Percentiles rank a stretch among this genome's conserved stretches.
phyloP scores from a whole-genome alignment of 2,888 invertebrate genomes.

The Orchestes rusci region DNA sequence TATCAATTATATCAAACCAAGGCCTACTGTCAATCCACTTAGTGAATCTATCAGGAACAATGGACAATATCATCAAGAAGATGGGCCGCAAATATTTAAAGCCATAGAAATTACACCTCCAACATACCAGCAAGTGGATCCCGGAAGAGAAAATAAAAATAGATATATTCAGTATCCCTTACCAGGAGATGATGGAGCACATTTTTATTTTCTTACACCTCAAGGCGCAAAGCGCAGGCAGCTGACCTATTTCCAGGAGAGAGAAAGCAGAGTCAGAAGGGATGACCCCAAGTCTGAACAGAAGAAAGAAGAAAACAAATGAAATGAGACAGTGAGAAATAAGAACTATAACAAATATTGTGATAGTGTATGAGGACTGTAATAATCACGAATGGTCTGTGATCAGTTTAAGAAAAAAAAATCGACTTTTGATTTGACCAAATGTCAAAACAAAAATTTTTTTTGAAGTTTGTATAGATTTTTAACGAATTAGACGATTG shows the following conservation, averaged over 20 bases:
- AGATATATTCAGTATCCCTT: constrained; percentile 65
- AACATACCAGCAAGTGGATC: constrained; percentile 31
- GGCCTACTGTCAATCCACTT: constrained; percentile 60
- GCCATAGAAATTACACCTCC: constrained; percentile 32
- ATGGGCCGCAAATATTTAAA: constrained; percentile 35
- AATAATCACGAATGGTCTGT: constrained; percentile 21
- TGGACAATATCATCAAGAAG: constrained; percentile 26
- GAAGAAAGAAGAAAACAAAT: constrained; percentile 5
- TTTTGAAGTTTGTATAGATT: too few species aligned
- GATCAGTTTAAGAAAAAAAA: too few species aligned
- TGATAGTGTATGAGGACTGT: too few species aligned
- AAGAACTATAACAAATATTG: too few species aligned
- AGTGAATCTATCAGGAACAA: constrained; percentile 42
- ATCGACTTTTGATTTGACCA: too few species aligned
- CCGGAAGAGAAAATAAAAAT: constrained; percentile 38
- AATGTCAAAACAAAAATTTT: too few species aligned
- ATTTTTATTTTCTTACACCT: constrained; percentile 72
- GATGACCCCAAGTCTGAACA: neutral
- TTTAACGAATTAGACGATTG: too few species aligned
- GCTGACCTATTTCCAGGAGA: constrained; percentile 37
- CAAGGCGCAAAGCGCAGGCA: constrained; percentile 48
- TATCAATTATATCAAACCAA: constrained; percentile 63
- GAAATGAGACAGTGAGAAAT: neutral
- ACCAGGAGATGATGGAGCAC: constrained; percentile 69
- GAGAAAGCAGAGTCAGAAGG: constrained; percentile 15